phyloP scores from a whole-genome alignment of 2,113 vertebrate species.

The Sinocyclocheilus anophthalmus region DNA sequence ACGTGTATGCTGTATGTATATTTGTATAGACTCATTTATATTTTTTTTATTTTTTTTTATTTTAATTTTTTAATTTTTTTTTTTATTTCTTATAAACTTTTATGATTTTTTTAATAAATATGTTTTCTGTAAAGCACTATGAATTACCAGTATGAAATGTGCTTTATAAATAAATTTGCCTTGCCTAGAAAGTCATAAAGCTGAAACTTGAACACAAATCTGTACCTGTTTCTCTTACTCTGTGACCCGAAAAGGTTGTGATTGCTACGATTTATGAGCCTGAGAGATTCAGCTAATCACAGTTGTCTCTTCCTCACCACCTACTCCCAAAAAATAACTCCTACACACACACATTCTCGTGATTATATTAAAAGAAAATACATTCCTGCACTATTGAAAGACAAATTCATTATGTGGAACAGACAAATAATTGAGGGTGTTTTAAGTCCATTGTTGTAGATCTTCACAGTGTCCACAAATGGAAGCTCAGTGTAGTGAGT shows the following conservation, averaged over 20 bases:
- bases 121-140: background rate
- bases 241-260: background rate
- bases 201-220: background rate
- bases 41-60: too few relatives aligned
- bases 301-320: background rate
- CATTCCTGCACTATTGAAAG: constrained; percentile 24
- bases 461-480: constrained; percentile 52
- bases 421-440: constrained; percentile 41
- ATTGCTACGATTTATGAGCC: background rate
- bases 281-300: constrained; percentile 28
- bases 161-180: background rate
- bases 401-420: constrained; percentile 41
- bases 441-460: constrained; percentile 41
- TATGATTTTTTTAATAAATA: too few relatives aligned
- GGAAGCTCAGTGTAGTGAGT: constrained; percentile 56
- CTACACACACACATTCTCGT: background rate
- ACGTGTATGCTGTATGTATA: background rate
- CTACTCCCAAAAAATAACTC: background rate
- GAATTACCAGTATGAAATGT: background rate
- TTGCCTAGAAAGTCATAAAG: background rate
- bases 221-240: background rate
- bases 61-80: too few relatives aligned
- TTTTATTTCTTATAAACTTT: too few relatives aligned
- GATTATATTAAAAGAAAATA: constrained; percentile 38
- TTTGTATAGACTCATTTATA: too few relatives aligned